Evolutionary conservation across 2,113 vertebrate genomes (phyloP).

Genomic region (Gila orcuttii): DNA sequence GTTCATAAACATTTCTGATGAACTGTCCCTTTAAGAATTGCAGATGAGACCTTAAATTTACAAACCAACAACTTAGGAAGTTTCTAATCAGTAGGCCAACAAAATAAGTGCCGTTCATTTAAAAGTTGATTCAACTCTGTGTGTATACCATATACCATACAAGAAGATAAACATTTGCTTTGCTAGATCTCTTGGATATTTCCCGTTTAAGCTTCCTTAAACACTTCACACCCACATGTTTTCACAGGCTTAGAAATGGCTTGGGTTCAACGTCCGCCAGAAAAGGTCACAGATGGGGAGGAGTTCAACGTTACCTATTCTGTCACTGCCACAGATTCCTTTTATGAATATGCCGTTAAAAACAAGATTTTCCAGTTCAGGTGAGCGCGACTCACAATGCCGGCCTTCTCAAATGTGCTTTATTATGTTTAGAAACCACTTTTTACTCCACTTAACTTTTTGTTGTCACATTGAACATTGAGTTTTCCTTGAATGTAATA

Average conservation of each 20-base stretch:
- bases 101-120: neutral
- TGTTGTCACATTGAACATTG: too few species aligned
- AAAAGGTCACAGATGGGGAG: constrained; percentile 73
- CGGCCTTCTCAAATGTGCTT: neutral
- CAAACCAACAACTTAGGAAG: neutral
- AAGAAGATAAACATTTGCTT: neutral
- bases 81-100: neutral
- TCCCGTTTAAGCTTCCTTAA: neutral
- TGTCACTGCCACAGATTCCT: constrained; percentile 72
- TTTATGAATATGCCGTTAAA: constrained; percentile 72
- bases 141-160: neutral
- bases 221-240: neutral
- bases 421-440: neutral
- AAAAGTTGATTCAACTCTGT: neutral
- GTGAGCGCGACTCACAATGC: constrained; percentile 53
- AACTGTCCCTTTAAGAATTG: neutral
- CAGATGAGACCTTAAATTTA: neutral
- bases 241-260: constrained; percentile 76
- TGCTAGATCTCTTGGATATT: neutral
- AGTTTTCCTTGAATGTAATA: neutral
- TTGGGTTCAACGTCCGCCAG: constrained; percentile 73
- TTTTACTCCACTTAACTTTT: neutral
- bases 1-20: neutral
- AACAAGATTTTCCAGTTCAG: constrained; percentile 77
- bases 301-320: constrained; percentile 79